Conservation (phyloP, 92 coral and sea anemone genomes). For the Palythoa heliodiscus region DNA sequence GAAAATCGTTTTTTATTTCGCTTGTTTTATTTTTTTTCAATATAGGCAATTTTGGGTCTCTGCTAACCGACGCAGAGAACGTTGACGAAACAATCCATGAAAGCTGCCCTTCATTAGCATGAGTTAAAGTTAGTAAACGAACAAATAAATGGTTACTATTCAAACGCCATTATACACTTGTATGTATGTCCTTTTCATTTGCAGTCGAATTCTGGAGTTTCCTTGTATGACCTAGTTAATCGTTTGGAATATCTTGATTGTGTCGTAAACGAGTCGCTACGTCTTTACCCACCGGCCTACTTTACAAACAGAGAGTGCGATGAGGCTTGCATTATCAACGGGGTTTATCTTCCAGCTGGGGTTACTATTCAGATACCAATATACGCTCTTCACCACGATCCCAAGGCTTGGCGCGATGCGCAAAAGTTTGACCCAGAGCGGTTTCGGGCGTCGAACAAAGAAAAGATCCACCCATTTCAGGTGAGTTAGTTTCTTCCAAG, state of each 20-base stretch:
- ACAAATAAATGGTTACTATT: too few species aligned
- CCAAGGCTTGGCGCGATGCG: not conserved
- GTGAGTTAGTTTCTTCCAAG: not conserved
- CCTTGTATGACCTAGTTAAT: not conserved
- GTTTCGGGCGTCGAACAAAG: not conserved
- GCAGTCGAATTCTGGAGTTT: not conserved
- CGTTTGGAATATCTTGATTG: not conserved
- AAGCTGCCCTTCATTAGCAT: too few species aligned
- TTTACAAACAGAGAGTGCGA: not conserved
- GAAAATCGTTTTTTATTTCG: too few species aligned
- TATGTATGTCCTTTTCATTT: not conserved
- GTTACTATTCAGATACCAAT: not conserved
- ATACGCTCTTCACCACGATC: slow-evolving; percentile 16
- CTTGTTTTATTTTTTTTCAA: too few species aligned
- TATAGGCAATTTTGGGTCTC: too few species aligned
- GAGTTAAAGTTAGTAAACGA: not conserved
- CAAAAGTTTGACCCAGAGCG: slow-evolving; percentile 7
- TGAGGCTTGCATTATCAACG: not conserved
- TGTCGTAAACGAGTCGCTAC: not conserved
- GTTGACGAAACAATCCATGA: too few species aligned
- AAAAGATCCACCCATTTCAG: not conserved
- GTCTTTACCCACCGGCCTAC: not conserved
- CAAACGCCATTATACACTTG: not conserved
- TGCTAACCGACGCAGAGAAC: too few species aligned
- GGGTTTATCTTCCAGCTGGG: not conserved